Evolutionary conservation across 1,140 invertebrate species (phyloP).

Genomic region (Augochlora pura): DNA sequence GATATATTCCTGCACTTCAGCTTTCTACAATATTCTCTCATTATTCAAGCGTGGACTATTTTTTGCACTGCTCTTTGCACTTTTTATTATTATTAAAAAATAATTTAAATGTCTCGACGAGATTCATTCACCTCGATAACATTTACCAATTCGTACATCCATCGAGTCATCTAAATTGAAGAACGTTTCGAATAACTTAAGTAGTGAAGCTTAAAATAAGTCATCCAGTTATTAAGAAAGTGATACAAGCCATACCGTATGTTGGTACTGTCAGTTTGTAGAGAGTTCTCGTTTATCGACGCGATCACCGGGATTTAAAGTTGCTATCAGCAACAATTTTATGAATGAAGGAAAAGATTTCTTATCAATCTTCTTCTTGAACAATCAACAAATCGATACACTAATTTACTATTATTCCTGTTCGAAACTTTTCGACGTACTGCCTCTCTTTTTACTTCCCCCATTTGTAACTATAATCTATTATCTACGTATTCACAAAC

Average conservation of each 20-base stretch:
- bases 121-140: no score
- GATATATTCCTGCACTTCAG: no score
- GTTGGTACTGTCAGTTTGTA: background rate
- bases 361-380: background rate
- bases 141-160: no score
- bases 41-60: no score
- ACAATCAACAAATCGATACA: background rate
- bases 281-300: background rate
- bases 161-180: no score
- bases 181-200: background rate
- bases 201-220: background rate
- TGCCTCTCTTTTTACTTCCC: background rate
- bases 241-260: background rate
- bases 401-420: background rate
- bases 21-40: no score
- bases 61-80: no score
- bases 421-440: background rate
- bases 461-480: background rate
- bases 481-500: conserved; percentile 1
- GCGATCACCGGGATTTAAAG: background rate
- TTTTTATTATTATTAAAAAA: no score
- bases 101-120: no score
- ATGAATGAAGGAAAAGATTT: no score
- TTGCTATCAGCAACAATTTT: no score
- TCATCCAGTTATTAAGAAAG: background rate